Evolutionary conservation across 1,140 invertebrate species (phyloP).

Genomic region (Euschistus heros): DNA sequence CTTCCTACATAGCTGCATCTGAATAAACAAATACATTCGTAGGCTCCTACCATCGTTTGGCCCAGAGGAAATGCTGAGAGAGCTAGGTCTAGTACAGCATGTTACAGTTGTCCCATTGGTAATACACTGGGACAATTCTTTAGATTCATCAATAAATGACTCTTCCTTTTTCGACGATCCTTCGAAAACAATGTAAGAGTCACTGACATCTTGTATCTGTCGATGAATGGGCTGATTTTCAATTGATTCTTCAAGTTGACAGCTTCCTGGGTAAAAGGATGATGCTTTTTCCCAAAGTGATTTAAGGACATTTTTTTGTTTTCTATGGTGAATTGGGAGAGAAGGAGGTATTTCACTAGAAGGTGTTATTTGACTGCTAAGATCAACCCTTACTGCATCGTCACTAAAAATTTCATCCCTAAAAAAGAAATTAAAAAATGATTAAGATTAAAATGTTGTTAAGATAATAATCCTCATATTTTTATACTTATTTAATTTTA

Average conservation of each 20-base stretch:
- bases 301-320: conserved; percentile 18
- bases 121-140: conserved; percentile 7
- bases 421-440: conserved; percentile 5
- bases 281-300: conserved; percentile 25
- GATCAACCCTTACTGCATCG: conserved; percentile 21
- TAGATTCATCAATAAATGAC: conserved; percentile 8
- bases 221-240: neutral
- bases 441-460: no score
- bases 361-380: conserved; percentile 26
- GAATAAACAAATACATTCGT: conserved; percentile 65
- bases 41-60: neutral
- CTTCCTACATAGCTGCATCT: conserved; percentile 90
- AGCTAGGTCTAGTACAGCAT: neutral
- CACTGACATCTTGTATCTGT: conserved; percentile 13
- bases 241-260: neutral
- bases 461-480: neutral
- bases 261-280: neutral
- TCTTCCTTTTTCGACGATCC: conserved; percentile 28
- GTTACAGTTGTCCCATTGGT: neutral
- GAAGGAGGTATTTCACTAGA: conserved; percentile 15
- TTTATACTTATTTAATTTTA: no score
- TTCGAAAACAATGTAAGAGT: conserved; percentile 34
- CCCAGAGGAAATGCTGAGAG: neutral
- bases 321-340: neutral
- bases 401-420: conserved; percentile 9